Evolutionary conservation across 2,113 vertebrate species (phyloP).

Genomic region (Alaudala cheleensis): DNA sequence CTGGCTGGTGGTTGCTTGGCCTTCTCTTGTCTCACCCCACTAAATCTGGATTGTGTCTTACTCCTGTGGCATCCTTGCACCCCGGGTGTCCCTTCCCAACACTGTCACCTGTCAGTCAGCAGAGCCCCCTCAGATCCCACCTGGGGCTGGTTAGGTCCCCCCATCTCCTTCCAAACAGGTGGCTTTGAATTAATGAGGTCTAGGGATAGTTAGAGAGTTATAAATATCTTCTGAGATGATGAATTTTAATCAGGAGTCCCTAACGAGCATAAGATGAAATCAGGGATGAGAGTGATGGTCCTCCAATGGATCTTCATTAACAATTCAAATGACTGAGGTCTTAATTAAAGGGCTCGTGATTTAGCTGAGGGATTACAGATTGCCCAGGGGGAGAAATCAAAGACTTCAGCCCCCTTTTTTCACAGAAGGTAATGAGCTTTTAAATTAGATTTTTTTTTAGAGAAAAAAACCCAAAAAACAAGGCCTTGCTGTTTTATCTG

Average conservation of each 20-base stretch:
- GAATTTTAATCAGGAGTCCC: constrained; percentile 53
- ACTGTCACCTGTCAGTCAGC: not conserved
- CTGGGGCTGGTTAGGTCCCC: not conserved
- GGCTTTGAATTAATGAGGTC: constrained; percentile 21
- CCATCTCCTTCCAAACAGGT: constrained; percentile 7
- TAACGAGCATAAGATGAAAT: constrained; percentile 50
- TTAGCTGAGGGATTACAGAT: constrained; percentile 48
- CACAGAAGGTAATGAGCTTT: not conserved
- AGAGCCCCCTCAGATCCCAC: not conserved
- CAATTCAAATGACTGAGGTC: constrained; percentile 55
- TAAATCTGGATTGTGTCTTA: not conserved
- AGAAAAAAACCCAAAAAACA: not conserved
- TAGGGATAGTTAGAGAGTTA: constrained; percentile 10
- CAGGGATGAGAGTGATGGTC: constrained; percentile 34
- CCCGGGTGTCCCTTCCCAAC: not conserved
- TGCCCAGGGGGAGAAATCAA: constrained; percentile 43
- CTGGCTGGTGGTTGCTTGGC: not conserved
- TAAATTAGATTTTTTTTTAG: not conserved
- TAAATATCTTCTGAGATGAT: constrained; percentile 57
- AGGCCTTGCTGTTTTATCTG: not conserved
- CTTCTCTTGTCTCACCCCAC: not conserved
- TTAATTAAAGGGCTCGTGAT: constrained; percentile 52
- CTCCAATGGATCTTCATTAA: constrained; percentile 55
- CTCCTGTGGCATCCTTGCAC: not conserved
- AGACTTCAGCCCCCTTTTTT: not conserved